Evolutionary conservation across 1,140 invertebrate species (phyloP).

Genomic region (Anthonomus grandis): DNA sequence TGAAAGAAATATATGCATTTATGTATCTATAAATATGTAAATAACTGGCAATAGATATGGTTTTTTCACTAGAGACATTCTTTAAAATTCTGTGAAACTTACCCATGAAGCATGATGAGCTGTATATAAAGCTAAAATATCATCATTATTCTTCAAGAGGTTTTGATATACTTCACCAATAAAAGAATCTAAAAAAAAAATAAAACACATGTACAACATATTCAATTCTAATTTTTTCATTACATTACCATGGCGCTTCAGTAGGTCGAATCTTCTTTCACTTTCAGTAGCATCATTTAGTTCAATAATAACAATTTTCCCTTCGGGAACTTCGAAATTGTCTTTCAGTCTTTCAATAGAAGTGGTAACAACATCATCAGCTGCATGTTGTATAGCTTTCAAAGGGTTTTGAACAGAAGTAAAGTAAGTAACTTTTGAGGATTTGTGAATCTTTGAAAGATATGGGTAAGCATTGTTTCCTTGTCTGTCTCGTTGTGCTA

Average conservation of each 20-base stretch:
- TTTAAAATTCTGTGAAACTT: too few relatives aligned
- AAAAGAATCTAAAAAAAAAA: slow-evolving; percentile 34
- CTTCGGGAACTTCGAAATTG: slow-evolving; percentile 34
- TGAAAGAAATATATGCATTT: too few relatives aligned
- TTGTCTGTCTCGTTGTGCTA: slow-evolving; percentile 35
- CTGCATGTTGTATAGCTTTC: slow-evolving; percentile 35
- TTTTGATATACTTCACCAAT: slow-evolving; percentile 38
- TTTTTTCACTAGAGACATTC: too few relatives aligned
- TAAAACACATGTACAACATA: neutral
- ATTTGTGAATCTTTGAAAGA: slow-evolving; percentile 31
- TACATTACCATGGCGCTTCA: slow-evolving; percentile 51
- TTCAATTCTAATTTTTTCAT: neutral
- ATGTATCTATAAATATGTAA: too few relatives aligned
- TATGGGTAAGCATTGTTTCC: slow-evolving; percentile 34
- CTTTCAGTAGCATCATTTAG: slow-evolving; percentile 49
- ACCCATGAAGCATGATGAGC: slow-evolving; percentile 44
- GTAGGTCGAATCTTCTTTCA: slow-evolving; percentile 42
- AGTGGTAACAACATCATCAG: slow-evolving; percentile 29
- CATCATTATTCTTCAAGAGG: slow-evolving; percentile 31
- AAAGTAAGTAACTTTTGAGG: slow-evolving; percentile 38
- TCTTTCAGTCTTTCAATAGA: slow-evolving; percentile 32
- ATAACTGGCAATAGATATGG: too few relatives aligned
- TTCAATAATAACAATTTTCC: slow-evolving; percentile 45
- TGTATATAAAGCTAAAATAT: slow-evolving; percentile 43
- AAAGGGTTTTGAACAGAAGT: slow-evolving; percentile 44